A percentile compares a stretch with the other conserved stretches of the same genome.
Evolutionary conservation across 2,888 invertebrate genomes (phyloP).

Genomic region (Mamestra brassicae): DNA sequence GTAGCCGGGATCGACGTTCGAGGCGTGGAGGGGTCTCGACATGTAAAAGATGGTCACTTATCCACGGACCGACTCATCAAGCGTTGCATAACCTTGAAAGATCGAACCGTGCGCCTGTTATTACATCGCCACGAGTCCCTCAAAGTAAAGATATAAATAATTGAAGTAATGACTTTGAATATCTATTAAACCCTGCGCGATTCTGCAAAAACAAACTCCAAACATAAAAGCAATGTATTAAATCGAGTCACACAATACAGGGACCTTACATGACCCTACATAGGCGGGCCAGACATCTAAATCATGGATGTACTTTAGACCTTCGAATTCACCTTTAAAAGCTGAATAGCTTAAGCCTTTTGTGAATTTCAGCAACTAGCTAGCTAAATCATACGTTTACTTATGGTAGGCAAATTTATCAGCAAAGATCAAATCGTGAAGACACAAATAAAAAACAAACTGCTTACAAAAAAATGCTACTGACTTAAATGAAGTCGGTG

Average conservation of each 20-base stretch:
- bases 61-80: not conserved
- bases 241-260: slow-evolving; percentile 6
- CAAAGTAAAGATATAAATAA: not conserved
- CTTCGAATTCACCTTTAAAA: slow-evolving; percentile 10
- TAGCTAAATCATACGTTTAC: not conserved
- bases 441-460: not conserved
- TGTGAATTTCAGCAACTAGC: not conserved
- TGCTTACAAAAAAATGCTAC: no score
- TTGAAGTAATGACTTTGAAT: not conserved
- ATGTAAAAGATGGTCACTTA: not conserved
- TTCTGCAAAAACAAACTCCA: not conserved
- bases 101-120: not conserved
- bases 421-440: not conserved
- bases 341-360: slow-evolving; percentile 2
- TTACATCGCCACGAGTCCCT: not conserved
- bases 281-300: slow-evolving; percentile 45
- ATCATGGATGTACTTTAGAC: slow-evolving; percentile 36
- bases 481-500: no score
- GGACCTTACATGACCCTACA: slow-evolving; percentile 3
- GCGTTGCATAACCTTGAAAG: not conserved
- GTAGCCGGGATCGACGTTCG: no score
- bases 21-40: not conserved
- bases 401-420: not conserved
- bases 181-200: not conserved
- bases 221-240: slow-evolving; percentile 10